phyloP scores from a whole-genome alignment of 37 sponge, comb jelly and placozoan genomes.

The Agelas oroides region DNA sequence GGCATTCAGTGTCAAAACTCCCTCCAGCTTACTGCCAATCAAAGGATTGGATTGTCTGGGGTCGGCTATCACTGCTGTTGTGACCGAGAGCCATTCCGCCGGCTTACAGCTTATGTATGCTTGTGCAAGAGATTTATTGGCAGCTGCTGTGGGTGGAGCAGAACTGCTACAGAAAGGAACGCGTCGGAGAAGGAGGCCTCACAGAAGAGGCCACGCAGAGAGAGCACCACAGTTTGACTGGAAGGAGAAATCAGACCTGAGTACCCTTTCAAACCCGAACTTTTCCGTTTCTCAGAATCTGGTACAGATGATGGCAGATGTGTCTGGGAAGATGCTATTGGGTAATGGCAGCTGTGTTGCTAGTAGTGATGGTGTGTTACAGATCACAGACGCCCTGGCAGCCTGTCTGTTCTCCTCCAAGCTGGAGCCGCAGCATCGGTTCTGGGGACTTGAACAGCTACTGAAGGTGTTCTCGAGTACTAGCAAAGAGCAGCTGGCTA shows the following conservation, averaged over 20 bases:
- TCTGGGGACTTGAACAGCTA: constrained; percentile 78
- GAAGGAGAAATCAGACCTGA: constrained; percentile 22
- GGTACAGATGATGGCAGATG: constrained; percentile 44
- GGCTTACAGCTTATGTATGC: constrained; percentile 54
- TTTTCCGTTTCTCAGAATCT: constrained; percentile 61
- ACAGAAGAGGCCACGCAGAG: not conserved
- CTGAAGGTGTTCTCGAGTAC: constrained; percentile 44
- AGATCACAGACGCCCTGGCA: constrained; percentile 70
- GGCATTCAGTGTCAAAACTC: not conserved
- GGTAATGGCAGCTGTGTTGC: not conserved
- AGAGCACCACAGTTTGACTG: not conserved
- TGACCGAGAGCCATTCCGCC: constrained; percentile 2
- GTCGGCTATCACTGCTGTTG: constrained; percentile 31
- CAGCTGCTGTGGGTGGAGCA: constrained; percentile 75
- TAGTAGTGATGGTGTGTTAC: constrained; percentile 1
- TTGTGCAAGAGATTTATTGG: constrained; percentile 57
- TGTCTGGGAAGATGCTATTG: not conserved
- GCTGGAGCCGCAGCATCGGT: constrained; percentile 30
- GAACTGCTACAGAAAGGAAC: not conserved
- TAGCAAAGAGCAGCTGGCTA: not conserved
- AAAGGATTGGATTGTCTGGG: constrained; percentile 42
- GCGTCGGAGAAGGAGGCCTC: constrained; percentile 3
- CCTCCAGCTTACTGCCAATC: constrained; percentile 24
- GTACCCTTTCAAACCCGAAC: constrained; percentile 49
- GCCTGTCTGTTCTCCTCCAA: constrained; percentile 72